These are phyloP conservation scores for Thecocarcelia acutangulata DNA, from an alignment of 2,888 invertebrate genomes.

Conservation along the genomic window DNA sequence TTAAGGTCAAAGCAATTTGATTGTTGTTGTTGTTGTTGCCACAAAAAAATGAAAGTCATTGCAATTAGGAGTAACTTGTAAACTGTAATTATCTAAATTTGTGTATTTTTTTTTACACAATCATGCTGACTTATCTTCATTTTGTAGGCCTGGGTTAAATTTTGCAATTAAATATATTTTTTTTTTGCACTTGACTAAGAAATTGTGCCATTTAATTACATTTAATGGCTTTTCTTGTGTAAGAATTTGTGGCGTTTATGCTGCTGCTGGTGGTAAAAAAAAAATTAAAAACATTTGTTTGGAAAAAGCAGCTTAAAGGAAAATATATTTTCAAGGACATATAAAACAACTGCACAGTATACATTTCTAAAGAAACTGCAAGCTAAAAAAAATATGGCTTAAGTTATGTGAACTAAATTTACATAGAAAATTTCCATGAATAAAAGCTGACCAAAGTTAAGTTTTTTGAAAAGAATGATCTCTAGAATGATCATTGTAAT, in stretches of 20 bases:
- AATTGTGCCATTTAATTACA: conserved; percentile 33
- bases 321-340: too few relatives aligned
- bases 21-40: conserved; percentile 2
- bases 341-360: too few relatives aligned
- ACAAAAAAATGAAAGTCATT: conserved; percentile 23
- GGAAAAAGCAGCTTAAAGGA: too few relatives aligned
- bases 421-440: too few relatives aligned
- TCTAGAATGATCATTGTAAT: too few relatives aligned
- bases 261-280: not conserved
- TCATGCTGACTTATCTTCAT: not conserved
- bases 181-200: conserved; percentile 1
- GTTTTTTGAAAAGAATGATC: too few relatives aligned
- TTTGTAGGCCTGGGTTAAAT: conserved; percentile 32
- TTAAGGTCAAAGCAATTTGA: conserved; percentile 37
- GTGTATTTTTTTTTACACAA: not conserved
- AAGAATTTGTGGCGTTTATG: not conserved
- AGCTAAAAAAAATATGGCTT: too few relatives aligned
- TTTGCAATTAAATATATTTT: conserved; percentile 40
- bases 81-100: conserved; percentile 37
- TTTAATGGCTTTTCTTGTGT: conserved; percentile 3
- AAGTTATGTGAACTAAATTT: too few relatives aligned
- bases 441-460: too few relatives aligned
- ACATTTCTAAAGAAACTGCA: too few relatives aligned
- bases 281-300: too few relatives aligned
- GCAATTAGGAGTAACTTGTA: conserved; percentile 37